These are phyloP conservation scores for Chaetops frenatus DNA, from an alignment of 2,113 vertebrate species.

Conservation along the genomic window DNA sequence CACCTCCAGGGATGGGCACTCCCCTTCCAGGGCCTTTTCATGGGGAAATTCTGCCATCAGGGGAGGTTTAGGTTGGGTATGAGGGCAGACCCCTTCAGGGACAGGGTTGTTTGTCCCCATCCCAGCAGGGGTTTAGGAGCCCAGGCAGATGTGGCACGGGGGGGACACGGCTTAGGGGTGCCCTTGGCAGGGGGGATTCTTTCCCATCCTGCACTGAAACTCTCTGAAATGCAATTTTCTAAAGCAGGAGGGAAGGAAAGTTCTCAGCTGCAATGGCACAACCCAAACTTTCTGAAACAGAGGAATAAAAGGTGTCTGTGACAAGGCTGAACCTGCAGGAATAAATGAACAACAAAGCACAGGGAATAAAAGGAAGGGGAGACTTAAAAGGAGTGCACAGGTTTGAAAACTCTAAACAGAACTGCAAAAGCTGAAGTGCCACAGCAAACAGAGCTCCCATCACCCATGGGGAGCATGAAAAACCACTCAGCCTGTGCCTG, in stretches of 20 bases:
- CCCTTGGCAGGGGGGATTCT: background rate
- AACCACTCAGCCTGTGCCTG: background rate
- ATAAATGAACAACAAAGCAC: background rate
- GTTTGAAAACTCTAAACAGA: background rate
- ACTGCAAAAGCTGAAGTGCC: background rate
- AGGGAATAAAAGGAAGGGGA: background rate
- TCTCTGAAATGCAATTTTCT: background rate
- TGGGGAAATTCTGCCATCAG: background rate
- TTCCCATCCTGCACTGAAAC: fast-evolving
- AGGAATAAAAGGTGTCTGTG: background rate
- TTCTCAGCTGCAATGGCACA: background rate
- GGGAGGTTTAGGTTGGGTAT: background rate
- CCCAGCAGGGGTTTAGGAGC: background rate
- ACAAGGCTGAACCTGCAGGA: background rate
- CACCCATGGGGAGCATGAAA: fast-evolving
- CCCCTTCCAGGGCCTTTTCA: too few relatives aligned
- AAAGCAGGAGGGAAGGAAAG: fast-evolving
- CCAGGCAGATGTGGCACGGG: background rate
- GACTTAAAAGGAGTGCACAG: background rate
- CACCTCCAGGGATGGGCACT: too few relatives aligned
- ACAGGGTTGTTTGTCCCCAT: background rate
- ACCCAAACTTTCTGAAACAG: background rate
- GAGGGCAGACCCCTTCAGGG: background rate
- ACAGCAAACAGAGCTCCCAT: background rate
- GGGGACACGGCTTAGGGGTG: background rate